phyloP scores from a whole-genome alignment of 1,140 invertebrate species.

The Andricus grossulariae region DNA sequence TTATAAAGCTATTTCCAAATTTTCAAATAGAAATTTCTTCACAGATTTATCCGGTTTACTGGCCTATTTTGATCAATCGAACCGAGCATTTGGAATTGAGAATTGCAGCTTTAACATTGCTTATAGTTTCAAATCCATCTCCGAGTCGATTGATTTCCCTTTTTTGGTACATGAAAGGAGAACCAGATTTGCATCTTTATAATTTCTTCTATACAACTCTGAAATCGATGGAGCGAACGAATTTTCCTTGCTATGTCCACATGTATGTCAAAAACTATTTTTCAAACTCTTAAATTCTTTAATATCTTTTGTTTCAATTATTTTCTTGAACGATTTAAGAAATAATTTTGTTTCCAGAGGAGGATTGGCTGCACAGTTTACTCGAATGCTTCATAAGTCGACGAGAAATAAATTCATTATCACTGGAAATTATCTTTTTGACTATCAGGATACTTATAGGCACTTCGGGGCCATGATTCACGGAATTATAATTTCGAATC shows the following conservation, averaged over 20 bases:
- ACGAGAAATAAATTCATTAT: conserved; percentile 74
- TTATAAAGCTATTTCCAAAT: conserved; percentile 31
- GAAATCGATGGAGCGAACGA: conserved; percentile 81
- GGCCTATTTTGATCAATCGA: conserved; percentile 82
- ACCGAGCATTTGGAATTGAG: conserved; percentile 82
- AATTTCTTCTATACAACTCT: conserved; percentile 85
- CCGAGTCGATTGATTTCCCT: conserved; percentile 81
- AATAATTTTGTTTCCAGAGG: conserved; percentile 65
- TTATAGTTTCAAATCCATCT: conserved; percentile 79
- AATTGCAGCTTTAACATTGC: conserved; percentile 80
- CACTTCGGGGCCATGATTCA: conserved; percentile 80
- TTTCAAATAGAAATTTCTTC: conserved; percentile 15
- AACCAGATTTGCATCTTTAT: conserved; percentile 80
- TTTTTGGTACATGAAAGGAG: conserved; percentile 81
- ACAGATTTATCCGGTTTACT: conserved; percentile 80
- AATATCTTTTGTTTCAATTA: neutral
- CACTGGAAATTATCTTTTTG: conserved; percentile 81
- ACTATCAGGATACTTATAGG: conserved; percentile 78
- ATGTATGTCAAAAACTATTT: conserved; percentile 73
- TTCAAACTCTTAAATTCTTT: conserved; percentile 23
- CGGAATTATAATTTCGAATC: conserved; percentile 78
- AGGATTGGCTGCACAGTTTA: conserved; percentile 79
- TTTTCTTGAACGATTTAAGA: conserved; percentile 9
- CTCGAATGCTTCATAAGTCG: conserved; percentile 75
- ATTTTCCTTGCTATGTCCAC: conserved; percentile 79